Base-by-base conservation (phyloP, 1,140 invertebrate species). In the Hyles euphorbiae region DNA sequence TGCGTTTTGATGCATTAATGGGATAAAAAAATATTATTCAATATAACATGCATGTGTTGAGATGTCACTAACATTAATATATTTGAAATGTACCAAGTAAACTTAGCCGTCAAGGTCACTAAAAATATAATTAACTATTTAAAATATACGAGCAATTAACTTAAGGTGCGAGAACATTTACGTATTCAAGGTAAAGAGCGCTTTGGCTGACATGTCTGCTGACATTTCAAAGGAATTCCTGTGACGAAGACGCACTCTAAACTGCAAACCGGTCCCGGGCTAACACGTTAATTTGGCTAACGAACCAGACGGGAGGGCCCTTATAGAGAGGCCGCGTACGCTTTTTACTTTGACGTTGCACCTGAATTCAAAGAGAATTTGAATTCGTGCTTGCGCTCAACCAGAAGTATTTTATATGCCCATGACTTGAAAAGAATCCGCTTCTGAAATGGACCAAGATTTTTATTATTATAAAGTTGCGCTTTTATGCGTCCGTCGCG, bases 251-350 rank as follows among this genome's bases (percentile, higher is more conserved):
- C 65, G 55, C 60, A 68, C 67, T 78, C 68, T 44, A 73, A 67
- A 65, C 60, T 67, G 57, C 56, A 74, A 65, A 76, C 73, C 69
- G 68, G 71, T 76, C 58, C 51, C 63, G 62, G 56, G 66, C 59
- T 77, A 78, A 78, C 76, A 75, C 75, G 78, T 78, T 84, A 78
- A 83, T 81, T 79, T 83, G 63, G 71, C 67, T 80, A 81, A 81
- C 76, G 78, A 78, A 80, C 74, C 79, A 74, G 68, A 77, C 53
- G 50, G 66, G 58, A 83, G 75, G 59, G 76, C 78, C 58, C 76
- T 80, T 65, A 65, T 53, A 67, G 61, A 71, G 62, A 70, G 68
- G 62, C 69, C 72, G 70, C 63, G 62, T 70, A 71, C 64, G 72
- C 73, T 78, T 73, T 80, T 75, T 73, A 60, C 67, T 63, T 58